phyloP scores from a whole-genome alignment of 2,888 invertebrate species.

The Physocephala rufipes region DNA sequence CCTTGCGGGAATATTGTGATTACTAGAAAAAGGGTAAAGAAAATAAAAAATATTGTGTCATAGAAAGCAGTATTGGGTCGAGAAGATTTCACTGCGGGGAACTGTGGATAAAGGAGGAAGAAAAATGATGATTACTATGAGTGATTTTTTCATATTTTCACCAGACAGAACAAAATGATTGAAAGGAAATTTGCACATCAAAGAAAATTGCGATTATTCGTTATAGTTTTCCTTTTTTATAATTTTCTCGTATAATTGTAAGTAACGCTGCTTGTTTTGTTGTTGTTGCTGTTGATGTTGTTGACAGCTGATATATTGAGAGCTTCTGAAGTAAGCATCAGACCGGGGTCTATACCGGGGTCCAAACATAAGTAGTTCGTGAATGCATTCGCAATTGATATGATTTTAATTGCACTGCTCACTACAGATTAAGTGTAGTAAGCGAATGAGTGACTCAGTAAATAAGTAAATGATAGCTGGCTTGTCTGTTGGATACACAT shows the following conservation, averaged over 20 bases:
- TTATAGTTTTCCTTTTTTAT: background rate
- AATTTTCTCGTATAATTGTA: background rate
- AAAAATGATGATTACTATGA: no score
- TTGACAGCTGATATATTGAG: conserved; percentile 20
- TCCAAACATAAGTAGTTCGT: background rate
- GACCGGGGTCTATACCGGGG: background rate
- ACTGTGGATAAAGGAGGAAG: no score
- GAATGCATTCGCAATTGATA: conserved; percentile 15
- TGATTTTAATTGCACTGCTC: conserved; percentile 18
- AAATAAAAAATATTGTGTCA: no score
- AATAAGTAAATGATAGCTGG: no score
- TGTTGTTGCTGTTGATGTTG: conserved; percentile 13
- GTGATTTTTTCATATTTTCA: no score
- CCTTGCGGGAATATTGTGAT: no score
- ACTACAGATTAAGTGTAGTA: background rate
- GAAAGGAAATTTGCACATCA: conserved; percentile 1
- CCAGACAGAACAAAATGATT: background rate
- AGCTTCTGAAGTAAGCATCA: conserved; percentile 11
- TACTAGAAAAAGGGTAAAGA: no score
- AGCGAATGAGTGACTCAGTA: no score
- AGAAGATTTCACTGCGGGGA: no score
- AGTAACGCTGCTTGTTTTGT: background rate
- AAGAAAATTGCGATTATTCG: background rate
- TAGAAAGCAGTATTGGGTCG: no score
- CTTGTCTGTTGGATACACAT: no score